Evolutionary conservation across 2,888 invertebrate species (phyloP).

Genomic region (Euzetes globulus): DNA sequence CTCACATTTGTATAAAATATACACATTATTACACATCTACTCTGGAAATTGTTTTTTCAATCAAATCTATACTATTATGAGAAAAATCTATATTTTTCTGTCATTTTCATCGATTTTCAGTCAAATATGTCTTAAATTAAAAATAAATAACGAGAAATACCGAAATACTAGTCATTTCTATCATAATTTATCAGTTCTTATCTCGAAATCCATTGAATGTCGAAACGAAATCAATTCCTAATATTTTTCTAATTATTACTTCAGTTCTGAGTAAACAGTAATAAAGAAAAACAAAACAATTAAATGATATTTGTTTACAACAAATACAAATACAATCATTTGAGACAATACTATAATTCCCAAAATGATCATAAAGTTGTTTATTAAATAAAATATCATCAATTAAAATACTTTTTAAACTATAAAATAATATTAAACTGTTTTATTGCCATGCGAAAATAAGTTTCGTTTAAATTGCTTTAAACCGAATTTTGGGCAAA

Average conservation of each 20-base stretch:
- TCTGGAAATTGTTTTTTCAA: background rate
- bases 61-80: background rate
- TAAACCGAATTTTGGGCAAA: background rate
- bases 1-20: constrained; percentile 19
- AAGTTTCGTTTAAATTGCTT: background rate
- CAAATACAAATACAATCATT: too few relatives aligned
- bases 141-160: background rate
- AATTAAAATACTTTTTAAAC: too few relatives aligned
- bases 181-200: background rate
- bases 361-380: too few relatives aligned
- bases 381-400: too few relatives aligned
- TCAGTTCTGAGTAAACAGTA: too few relatives aligned
- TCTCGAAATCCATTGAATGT: background rate
- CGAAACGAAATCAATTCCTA: too few relatives aligned
- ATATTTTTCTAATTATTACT: too few relatives aligned
- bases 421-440: too few relatives aligned
- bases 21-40: background rate
- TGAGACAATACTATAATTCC: too few relatives aligned
- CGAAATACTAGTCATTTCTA: constrained; percentile 4
- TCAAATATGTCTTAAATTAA: background rate
- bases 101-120: background rate
- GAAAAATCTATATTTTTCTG: background rate
- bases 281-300: too few relatives aligned
- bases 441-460: background rate
- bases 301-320: too few relatives aligned